A percentile compares a stretch with the other conserved stretches of the same genome.
phyloP scores from a whole-genome alignment of 1,140 invertebrate genomes.

The Pseudomyrmex flavicornis region DNA sequence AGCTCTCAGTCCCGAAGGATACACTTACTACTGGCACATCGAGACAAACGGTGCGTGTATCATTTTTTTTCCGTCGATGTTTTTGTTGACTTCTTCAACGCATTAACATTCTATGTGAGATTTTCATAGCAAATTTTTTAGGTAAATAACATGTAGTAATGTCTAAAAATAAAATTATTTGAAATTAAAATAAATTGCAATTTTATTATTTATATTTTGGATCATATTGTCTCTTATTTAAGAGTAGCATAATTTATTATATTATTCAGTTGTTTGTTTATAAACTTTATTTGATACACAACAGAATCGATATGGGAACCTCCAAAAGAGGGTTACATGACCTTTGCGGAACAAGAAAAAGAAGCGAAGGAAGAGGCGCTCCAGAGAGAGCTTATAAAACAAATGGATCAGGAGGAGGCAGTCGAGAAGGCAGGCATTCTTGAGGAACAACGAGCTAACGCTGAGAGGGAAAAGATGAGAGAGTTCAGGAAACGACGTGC shows the following conservation, averaged over 20 bases:
- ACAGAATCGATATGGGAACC: slow-evolving; percentile 88
- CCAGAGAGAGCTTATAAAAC: slow-evolving; percentile 85
- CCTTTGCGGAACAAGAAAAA: slow-evolving; percentile 87
- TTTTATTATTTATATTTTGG: too few relatives aligned
- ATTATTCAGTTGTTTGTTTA: background rate
- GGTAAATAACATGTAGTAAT: background rate
- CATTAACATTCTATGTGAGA: too few relatives aligned
- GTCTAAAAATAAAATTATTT: too few relatives aligned
- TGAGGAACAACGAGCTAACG: slow-evolving; percentile 84
- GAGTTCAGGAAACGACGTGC: slow-evolving; percentile 81
- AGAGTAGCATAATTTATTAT: too few relatives aligned
- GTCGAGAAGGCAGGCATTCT: slow-evolving; percentile 76
- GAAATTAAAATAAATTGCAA: too few relatives aligned
- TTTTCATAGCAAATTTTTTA: background rate
- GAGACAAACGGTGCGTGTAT: slow-evolving; percentile 89
- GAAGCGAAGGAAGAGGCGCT: slow-evolving; percentile 80
- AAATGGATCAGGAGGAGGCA: slow-evolving; percentile 85
- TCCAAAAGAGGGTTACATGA: slow-evolving; percentile 88
- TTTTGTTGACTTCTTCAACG: background rate
- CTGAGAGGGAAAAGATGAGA: slow-evolving; percentile 81
- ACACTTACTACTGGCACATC: slow-evolving; percentile 93
- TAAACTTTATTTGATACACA: background rate
- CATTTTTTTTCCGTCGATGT: background rate
- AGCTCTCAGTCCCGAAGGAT: slow-evolving; percentile 89
- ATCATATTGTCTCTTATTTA: too few relatives aligned